Evolutionary conservation across 64 coral and sea anemone species (phyloP), one percentile per base, ranked within the genome.

Genomic region (Montipora capricornis): DNA sequence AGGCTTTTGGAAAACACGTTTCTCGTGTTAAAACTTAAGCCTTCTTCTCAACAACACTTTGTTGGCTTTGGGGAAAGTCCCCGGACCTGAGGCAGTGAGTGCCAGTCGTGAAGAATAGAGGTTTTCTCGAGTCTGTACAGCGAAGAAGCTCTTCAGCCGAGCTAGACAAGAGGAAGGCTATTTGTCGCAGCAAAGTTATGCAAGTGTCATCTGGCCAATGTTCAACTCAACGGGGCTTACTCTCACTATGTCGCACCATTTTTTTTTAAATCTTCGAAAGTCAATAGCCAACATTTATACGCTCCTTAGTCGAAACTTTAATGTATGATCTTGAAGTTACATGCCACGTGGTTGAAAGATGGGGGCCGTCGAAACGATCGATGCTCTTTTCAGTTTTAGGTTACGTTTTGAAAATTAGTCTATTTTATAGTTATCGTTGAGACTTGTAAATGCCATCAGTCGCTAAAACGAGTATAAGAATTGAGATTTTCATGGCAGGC

Each of bases 41-140:
- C 78, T 67, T 92, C 92, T 91, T 97, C 93, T 94, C 89, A 97
- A 78, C 95, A 97, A 94, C 92, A 84, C 80, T 81, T 29, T 84
- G 92, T 94, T 97, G 95, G 95, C 92, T 97, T 92, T 97, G 95
- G 95, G 95, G 50, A 97, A 94, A 94, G 95, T 97, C 93, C 95
- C 95, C 93, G 95, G 95, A 97, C 95, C 57, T 71, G 80, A 92
- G 95, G 59, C 92, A 97, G 95, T 94, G 17, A 97, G 89, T 97
- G 95, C 80, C 95, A 89, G 89, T 89, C 89, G 70, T 85, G 51
- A 97, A 94, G 95, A 89, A 60, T 48, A 83, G 83, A 88, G 95
- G 91, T 77, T 92, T 94, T 58, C 78, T 78, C 55, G 87, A 84
- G 84, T 89, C 79, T 79, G 4, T 8, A n/a, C 49, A 20, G 95